Base-by-base conservation (phyloP, 2,888 invertebrate genomes). In the Coremacera marginata region DNA sequence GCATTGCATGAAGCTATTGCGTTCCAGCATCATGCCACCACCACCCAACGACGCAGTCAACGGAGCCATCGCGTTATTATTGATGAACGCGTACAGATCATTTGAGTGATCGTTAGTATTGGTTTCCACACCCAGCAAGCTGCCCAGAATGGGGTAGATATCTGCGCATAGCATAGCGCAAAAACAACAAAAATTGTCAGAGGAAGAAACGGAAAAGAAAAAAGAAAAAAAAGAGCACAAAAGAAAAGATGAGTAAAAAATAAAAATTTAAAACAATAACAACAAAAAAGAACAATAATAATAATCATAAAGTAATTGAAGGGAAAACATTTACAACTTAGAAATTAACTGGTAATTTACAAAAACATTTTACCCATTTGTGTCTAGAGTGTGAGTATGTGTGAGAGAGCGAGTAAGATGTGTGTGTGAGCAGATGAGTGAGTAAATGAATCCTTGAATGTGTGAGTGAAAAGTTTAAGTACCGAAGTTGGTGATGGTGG, bases 91-190 rank as follows among this genome's bases (percentile, higher is more conserved):
- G 51, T 74, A 78, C 2, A 75, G 44, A 57, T 76, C 75, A 57
- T 52, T 74, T 34, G 70, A 74, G 75, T 76, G 73, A 62, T 82
- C 80, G 75, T 80, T 82, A 77, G 81, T 84, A 34, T 83, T 82
- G 11, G 88, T 87, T 60, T 88, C 89, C 81, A 89, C 88, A 78
- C 89, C 89, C 83, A 89, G 80, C 22, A 89, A 82, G 81, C 88
- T 89, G 78, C 89, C 88, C 84, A 89, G 82, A 77, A 89, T 89
- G 79, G 88, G 88, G 82, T 89, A 89, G 79, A 89, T 89, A 82
- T 89, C 88, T 89, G 82, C 71, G 71, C 19, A 27, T 51, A 63
- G 34, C 25, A 19, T 16, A 22, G 51, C 68, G 68, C 1, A 51
- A 22, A n/a, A 52, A 51, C 62, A 68, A 62, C 60, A 62, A 37